Percentiles rank a stretch among this genome's conserved stretches.
These are phyloP conservation scores for Gallinago stenura DNA, from an alignment of 2,797 vertebrate genomes.

Conservation along the genomic window DNA sequence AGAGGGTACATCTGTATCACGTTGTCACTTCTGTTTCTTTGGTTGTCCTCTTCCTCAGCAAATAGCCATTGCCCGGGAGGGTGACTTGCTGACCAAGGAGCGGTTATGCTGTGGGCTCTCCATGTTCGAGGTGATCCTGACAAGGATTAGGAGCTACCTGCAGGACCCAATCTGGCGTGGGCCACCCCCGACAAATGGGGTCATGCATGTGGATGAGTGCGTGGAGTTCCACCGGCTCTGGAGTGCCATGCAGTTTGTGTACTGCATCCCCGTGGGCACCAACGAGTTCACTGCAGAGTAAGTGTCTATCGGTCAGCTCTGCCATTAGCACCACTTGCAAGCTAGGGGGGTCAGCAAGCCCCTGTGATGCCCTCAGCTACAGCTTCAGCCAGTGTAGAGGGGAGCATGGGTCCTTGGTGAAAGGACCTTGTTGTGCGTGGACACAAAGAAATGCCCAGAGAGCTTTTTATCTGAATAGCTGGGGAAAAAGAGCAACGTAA, in stretches of 20 bases:
- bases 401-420: accelerated
- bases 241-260: conserved; percentile 99
- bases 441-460: background rate
- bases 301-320: conserved; percentile 48
- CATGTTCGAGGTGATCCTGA: conserved; percentile 99
- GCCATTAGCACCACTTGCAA: accelerated
- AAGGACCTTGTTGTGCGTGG: background rate
- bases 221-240: conserved; percentile 98
- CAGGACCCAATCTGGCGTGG: conserved; percentile 97
- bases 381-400: background rate
- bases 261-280: conserved; percentile 98
- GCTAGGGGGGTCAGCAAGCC: accelerated
- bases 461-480: background rate
- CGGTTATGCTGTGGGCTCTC: conserved; percentile 98
- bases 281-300: conserved; percentile 99
- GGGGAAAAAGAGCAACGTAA: background rate
- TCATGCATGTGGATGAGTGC: conserved; percentile 98
- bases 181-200: conserved; percentile 94
- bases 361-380: background rate
- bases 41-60: conserved; percentile 83
- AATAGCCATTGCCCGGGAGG: conserved; percentile 98
- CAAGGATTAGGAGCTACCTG: conserved; percentile 95
- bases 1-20: background rate
- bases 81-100: conserved; percentile 98
- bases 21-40: background rate